phyloP scores from a whole-genome alignment of 2,888 invertebrate species.

The Camponotus fellah region DNA sequence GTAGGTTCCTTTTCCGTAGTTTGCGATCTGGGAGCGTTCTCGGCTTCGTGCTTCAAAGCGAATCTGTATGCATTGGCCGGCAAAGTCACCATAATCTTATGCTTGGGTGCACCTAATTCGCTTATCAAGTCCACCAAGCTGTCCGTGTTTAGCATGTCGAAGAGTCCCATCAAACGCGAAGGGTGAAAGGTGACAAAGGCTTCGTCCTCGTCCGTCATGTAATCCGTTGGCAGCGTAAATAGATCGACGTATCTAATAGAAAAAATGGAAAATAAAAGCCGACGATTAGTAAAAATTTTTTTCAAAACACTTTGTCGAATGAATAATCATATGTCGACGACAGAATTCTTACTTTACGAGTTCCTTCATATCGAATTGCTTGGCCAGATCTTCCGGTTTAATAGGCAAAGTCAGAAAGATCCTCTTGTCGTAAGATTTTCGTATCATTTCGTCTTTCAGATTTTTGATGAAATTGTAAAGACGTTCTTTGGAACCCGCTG shows the following conservation, averaged over 20 bases:
- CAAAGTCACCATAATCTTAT: constrained; percentile 91
- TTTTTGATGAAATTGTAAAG: constrained; percentile 86
- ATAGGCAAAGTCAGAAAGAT: constrained; percentile 89
- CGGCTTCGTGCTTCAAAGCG: constrained; percentile 88
- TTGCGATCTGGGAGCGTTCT: constrained; percentile 91
- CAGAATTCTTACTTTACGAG: constrained; percentile 87
- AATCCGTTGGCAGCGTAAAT: constrained; percentile 90
- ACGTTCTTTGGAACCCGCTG: constrained; percentile 87
- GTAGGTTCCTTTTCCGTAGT: constrained; percentile 88
- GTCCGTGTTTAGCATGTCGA: constrained; percentile 93
- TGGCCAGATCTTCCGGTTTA: constrained; percentile 89
- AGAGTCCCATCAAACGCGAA: constrained; percentile 91
- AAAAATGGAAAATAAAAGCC: background rate
- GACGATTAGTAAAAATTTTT: background rate
- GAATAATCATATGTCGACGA: background rate
- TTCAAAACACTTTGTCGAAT: background rate
- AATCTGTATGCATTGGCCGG: constrained; percentile 91
- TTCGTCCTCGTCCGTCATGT: constrained; percentile 89
- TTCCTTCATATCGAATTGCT: constrained; percentile 90
- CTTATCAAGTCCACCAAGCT: constrained; percentile 91
- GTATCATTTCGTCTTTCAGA: constrained; percentile 82
- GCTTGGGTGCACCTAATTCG: constrained; percentile 90
- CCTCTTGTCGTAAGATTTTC: constrained; percentile 86
- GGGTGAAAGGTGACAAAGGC: constrained; percentile 90
- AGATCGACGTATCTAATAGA: constrained; percentile 88